Evolutionary conservation across 1,140 invertebrate species (phyloP).

Genomic region (Microplitis demolitor): DNA sequence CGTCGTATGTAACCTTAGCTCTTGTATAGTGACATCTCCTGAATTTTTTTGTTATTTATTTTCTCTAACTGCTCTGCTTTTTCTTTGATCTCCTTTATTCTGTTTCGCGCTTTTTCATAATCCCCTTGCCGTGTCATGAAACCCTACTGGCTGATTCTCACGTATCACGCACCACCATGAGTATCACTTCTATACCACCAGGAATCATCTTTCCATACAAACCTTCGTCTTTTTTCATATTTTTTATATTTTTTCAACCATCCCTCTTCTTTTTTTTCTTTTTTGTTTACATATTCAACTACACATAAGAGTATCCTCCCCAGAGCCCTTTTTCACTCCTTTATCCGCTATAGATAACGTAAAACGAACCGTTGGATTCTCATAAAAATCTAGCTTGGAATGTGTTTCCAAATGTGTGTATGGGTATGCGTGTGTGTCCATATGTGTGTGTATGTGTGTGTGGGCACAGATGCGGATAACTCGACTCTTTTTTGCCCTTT

Average conservation of each 20-base stretch:
- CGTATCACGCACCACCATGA: background rate
- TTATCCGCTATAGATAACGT: slow-evolving; percentile 9
- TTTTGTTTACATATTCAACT: slow-evolving; percentile 14
- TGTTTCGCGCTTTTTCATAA: background rate
- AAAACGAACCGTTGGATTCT: slow-evolving; percentile 13
- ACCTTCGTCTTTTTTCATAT: background rate
- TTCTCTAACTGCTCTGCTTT: background rate
- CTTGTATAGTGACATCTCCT: too few species aligned
- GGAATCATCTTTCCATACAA: slow-evolving; percentile 9
- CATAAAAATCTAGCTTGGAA: background rate
- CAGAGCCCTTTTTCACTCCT: slow-evolving; percentile 6
- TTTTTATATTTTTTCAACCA: background rate
- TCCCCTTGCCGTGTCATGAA: background rate
- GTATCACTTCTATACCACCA: too few species aligned
- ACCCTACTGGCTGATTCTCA: slow-evolving; percentile 13
- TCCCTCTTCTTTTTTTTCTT: background rate
- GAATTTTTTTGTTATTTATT: background rate
- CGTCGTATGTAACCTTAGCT: too few species aligned
- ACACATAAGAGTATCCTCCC: background rate
- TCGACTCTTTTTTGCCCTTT: too few species aligned
- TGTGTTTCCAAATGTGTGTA: too few species aligned
- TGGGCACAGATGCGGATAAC: slow-evolving; percentile 1
- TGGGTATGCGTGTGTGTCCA: background rate
- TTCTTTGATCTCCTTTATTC: background rate
- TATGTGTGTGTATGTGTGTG: background rate